Conservation (phyloP, 2,797 vertebrate species). For the Eulemur albifrons region DNA sequence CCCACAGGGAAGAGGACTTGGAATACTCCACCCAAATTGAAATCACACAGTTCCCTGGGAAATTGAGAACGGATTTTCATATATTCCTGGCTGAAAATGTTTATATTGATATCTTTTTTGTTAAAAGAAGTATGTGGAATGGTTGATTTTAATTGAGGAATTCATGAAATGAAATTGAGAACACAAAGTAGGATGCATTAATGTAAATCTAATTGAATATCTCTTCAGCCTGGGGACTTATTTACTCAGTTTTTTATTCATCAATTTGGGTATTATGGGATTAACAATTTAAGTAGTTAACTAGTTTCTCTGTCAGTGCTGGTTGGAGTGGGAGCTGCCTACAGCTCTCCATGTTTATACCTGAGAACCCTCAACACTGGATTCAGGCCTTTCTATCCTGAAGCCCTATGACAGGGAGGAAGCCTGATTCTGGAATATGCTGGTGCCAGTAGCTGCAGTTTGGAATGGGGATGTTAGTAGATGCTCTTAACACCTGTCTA, state of each 20-base stretch:
- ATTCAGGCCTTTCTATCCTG: not conserved
- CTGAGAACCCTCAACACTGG: not conserved
- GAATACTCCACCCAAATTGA: not conserved
- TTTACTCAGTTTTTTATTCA: not conserved
- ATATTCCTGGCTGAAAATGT: conserved; percentile 23
- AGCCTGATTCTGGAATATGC: not conserved
- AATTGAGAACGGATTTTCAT: not conserved
- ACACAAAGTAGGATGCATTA: not conserved
- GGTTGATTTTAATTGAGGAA: not conserved
- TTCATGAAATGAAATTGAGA: conserved; percentile 26
- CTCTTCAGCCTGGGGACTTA: not conserved
- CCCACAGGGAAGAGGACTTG: not conserved
- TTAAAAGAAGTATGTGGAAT: not conserved
- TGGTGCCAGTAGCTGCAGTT: not conserved
- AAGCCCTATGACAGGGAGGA: not conserved
- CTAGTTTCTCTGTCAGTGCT: not conserved
- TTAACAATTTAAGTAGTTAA: not conserved
- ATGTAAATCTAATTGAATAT: not conserved
- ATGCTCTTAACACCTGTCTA: not conserved
- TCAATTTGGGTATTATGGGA: not conserved
- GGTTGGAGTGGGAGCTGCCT: not conserved
- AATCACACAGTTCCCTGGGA: not conserved
- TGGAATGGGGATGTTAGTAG: not conserved
- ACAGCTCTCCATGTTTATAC: not conserved
- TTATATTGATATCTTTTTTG: not conserved